Evolutionary conservation across 2,113 vertebrate genomes (phyloP).

Genomic region (Sylvilagus bachmani): DNA sequence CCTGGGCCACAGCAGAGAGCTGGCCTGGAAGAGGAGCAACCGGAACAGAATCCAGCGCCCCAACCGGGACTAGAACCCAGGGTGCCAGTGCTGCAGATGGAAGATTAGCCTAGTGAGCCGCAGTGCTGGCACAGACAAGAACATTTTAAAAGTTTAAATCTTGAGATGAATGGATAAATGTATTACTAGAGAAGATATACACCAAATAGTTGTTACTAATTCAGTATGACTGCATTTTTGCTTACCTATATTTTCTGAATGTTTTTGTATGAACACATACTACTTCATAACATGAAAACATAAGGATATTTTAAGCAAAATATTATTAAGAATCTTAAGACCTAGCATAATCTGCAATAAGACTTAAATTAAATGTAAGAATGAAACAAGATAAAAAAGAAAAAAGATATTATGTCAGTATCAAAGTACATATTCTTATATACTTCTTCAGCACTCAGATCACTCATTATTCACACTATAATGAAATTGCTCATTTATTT

Average conservation of each 20-base stretch:
- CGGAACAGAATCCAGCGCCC: no score
- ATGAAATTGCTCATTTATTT: not conserved
- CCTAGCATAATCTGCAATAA: not conserved
- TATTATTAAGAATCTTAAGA: not conserved
- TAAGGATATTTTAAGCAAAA: not conserved
- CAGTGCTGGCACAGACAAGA: not conserved
- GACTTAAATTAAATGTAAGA: not conserved
- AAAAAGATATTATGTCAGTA: no score
- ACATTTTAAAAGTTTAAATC: constrained; percentile 33
- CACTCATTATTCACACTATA: not conserved
- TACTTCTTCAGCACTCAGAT: not conserved
- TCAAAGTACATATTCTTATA: no score
- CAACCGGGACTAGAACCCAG: no score
- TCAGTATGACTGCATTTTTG: not conserved
- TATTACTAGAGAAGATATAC: not conserved
- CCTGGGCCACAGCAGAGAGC: no score
- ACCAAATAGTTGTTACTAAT: not conserved
- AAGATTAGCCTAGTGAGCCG: no score
- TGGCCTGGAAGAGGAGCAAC: no score
- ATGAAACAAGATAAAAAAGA: not conserved
- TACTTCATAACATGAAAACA: constrained; percentile 20
- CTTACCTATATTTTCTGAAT: not conserved
- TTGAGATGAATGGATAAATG: not conserved
- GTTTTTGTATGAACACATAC: not conserved
- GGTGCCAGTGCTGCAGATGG: no score